A percentile compares a stretch with the other conserved stretches of the same genome.
Evolutionary conservation across 2,888 invertebrate species (phyloP).

Genomic region (Apamea epomidion): DNA sequence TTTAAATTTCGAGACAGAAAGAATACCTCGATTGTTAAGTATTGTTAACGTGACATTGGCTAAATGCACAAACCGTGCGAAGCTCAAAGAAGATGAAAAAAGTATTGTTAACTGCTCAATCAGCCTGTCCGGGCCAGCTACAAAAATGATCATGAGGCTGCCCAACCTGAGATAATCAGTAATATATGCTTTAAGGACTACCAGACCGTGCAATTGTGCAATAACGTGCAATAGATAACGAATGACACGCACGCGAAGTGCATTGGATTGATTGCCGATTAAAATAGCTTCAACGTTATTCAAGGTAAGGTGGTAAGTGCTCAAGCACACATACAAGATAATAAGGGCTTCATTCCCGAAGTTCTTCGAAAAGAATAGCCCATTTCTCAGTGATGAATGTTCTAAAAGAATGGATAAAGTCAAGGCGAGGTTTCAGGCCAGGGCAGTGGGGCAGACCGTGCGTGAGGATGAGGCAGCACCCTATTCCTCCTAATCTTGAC

Average conservation of each 20-base stretch:
- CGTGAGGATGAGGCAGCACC: not conserved
- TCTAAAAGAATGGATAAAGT: not conserved
- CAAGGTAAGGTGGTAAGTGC: not conserved
- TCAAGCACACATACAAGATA: not conserved
- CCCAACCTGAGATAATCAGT: not conserved
- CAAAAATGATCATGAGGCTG: not conserved
- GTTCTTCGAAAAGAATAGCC: not conserved
- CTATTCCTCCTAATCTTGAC: not conserved
- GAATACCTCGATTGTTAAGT: not conserved
- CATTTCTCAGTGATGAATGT: not conserved
- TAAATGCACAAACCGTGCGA: not conserved
- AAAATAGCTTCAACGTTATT: not conserved
- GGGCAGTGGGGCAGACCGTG: not conserved
- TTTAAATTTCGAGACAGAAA: not conserved
- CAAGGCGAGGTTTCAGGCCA: not conserved
- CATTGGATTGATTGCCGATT: not conserved
- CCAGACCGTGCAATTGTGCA: conserved; percentile 16
- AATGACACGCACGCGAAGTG: conserved; percentile 3
- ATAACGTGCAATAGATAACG: conserved; percentile 5
- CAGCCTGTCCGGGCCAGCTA: not conserved
- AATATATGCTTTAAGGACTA: not conserved
- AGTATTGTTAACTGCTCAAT: not conserved
- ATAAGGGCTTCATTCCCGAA: not conserved
- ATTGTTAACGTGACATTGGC: not conserved
- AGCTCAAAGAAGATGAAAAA: not conserved